Evolutionary conservation across 92 coral and sea anemone genomes (phyloP).

Genomic region (Actinostola sp.): DNA sequence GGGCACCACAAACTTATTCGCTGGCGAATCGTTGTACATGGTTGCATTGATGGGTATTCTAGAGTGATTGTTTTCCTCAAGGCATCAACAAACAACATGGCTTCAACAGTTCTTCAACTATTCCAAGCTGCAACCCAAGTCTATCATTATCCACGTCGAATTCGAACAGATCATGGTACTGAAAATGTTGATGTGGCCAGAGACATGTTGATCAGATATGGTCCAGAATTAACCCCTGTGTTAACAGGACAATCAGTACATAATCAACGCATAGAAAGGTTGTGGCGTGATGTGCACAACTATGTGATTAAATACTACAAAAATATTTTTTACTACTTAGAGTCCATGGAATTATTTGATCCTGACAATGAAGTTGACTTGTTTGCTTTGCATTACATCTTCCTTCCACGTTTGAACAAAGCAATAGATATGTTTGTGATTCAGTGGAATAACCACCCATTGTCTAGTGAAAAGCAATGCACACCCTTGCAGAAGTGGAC

Average conservation of each 20-base stretch:
- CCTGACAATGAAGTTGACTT: constrained; percentile 43
- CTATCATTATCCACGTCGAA: constrained; percentile 29
- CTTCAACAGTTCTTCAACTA: constrained; percentile 21
- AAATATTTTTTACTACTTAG: constrained; percentile 46
- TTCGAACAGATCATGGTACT: constrained; percentile 47
- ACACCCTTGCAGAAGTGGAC: constrained; percentile 52
- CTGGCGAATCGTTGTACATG: constrained; percentile 40
- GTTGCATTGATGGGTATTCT: constrained; percentile 33
- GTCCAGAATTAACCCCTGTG: constrained; percentile 40
- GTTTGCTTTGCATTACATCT: constrained; percentile 49
- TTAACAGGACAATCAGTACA: constrained; percentile 66
- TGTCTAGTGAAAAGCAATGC: constrained; percentile 20
- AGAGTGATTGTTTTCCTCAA: constrained; percentile 25
- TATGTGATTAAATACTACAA: constrained; percentile 10
- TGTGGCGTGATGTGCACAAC: constrained; percentile 54
- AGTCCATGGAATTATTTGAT: constrained; percentile 37
- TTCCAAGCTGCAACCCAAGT: constrained; percentile 16
- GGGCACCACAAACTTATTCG: constrained; percentile 36
- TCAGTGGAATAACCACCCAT: constrained; percentile 63
- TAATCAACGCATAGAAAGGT: constrained; percentile 46
- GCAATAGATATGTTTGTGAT: constrained; percentile 31
- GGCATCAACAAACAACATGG: constrained; percentile 29
- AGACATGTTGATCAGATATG: constrained; percentile 46
- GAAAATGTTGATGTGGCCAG: constrained; percentile 46
- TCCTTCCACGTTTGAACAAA: constrained; percentile 26